These are phyloP conservation scores for Condylura cristata DNA, from an alignment of 2,113 vertebrate species.

Conservation along the genomic window DNA sequence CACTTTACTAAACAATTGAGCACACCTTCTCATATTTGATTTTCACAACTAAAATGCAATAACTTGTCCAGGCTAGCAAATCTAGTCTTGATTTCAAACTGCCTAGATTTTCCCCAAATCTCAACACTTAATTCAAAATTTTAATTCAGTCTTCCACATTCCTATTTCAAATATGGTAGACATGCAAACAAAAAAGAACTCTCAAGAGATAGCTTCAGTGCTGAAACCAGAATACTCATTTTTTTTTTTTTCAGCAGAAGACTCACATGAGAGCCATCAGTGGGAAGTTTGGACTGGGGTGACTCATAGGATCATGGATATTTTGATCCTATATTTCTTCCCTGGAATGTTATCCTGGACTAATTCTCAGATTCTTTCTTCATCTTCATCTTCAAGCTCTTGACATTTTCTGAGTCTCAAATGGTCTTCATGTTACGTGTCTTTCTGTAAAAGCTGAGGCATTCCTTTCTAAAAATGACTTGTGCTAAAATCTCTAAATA, in stretches of 20 bases:
- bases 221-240: neutral
- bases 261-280: neutral
- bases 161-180: neutral
- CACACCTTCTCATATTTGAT: neutral
- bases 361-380: neutral
- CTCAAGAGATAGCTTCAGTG: neutral
- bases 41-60: neutral
- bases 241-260: neutral
- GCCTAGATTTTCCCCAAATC: neutral
- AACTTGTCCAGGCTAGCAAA: neutral
- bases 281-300: neutral
- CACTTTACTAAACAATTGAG: neutral
- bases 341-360: neutral
- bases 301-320: neutral
- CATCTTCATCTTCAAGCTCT: neutral
- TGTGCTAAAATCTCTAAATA: neutral
- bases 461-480: neutral
- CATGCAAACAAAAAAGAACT: neutral
- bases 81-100: neutral
- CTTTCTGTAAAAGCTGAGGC: neutral
- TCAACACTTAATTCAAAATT: neutral
- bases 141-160: neutral
- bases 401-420: neutral
- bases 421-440: neutral
- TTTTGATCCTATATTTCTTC: neutral